Conservation (phyloP, 2,113 vertebrate genomes). For the Promerops cafer region DNA sequence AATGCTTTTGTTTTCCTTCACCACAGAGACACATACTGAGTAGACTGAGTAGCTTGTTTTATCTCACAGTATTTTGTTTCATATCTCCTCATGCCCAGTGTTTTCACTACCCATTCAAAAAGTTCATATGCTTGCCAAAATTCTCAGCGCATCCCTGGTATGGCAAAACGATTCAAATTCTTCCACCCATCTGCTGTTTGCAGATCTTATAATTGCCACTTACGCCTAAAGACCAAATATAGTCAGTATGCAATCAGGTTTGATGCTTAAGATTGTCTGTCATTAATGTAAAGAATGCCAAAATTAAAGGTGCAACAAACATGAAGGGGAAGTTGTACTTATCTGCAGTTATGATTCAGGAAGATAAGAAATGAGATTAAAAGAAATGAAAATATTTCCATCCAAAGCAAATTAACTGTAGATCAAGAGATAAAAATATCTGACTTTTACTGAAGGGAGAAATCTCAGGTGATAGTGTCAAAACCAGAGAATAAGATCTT, state of each 20-base stretch:
- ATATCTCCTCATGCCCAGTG: neutral
- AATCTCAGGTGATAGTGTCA: neutral
- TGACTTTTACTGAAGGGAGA: neutral
- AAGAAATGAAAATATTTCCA: neutral
- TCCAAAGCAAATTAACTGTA: neutral
- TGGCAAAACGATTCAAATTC: slow-evolving; percentile 10
- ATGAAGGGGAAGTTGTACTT: neutral
- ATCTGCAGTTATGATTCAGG: neutral
- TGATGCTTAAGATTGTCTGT: neutral
- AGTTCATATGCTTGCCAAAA: slow-evolving; percentile 3
- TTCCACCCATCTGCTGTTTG: neutral
- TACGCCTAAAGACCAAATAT: neutral
- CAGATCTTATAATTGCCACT: slow-evolving; percentile 10
- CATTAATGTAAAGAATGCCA: neutral
- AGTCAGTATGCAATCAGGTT: neutral
- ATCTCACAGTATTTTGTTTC: neutral
- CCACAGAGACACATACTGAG: neutral
- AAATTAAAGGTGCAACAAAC: neutral
- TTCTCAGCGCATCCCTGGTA: neutral
- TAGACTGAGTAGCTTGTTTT: neutral
- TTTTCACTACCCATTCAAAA: slow-evolving; percentile 3
- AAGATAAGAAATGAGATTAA: neutral
- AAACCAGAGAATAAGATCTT: neutral
- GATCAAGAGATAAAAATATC: neutral
- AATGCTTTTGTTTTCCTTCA: neutral